These are phyloP conservation scores for Anoplolepis gracilipes DNA, from an alignment of 1,140 invertebrate species.

Conservation along the genomic window DNA sequence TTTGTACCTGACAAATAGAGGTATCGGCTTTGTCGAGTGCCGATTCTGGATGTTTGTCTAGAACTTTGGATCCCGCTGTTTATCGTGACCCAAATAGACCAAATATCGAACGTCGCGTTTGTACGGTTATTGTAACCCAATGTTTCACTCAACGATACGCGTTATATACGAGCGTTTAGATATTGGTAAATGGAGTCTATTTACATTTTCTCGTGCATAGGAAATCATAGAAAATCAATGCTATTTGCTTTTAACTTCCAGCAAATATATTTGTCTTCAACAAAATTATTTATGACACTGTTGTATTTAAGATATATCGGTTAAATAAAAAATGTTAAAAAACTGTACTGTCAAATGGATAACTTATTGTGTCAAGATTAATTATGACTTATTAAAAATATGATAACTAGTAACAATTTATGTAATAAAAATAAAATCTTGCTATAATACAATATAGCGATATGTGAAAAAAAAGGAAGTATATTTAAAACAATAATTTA, in stretches of 20 bases:
- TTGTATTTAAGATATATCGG: not conserved
- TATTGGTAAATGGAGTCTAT: no score
- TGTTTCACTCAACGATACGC: no score
- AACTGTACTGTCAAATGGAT: not conserved
- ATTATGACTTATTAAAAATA: no score
- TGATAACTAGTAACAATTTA: not conserved
- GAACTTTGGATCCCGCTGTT: constrained; percentile 8
- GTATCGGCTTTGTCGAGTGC: not conserved
- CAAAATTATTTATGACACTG: not conserved
- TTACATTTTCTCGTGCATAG: no score
- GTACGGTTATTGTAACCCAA: constrained; percentile 18
- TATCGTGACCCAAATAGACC: constrained; percentile 23
- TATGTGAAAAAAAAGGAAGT: not conserved
- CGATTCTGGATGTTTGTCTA: constrained; percentile 19
- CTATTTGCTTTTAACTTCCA: not conserved
- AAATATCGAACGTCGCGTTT: constrained; percentile 3
- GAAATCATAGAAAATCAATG: not conserved
- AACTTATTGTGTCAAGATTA: not conserved
- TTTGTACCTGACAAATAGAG: constrained; percentile 12
- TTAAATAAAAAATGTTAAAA: not conserved
- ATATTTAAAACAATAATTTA: not conserved
- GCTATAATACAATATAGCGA: not conserved
- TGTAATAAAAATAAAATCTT: not conserved
- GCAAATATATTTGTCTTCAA: not conserved
- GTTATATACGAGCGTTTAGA: not conserved